phyloP scores from a whole-genome alignment of 1,140 invertebrate genomes.

The Leptinotarsa texana region DNA sequence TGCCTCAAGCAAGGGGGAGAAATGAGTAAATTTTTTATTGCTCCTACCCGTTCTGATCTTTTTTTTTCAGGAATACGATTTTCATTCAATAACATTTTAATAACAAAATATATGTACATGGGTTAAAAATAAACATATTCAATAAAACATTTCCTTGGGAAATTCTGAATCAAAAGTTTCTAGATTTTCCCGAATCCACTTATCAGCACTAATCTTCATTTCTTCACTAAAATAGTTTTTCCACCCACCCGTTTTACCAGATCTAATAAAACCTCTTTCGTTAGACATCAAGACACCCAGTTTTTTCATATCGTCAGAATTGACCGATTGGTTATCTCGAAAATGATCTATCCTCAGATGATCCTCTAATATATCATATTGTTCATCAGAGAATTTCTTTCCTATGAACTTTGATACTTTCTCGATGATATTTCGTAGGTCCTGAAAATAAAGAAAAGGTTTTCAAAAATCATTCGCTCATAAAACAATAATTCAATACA shows the following conservation, averaged over 20 bases:
- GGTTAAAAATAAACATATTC: too few species aligned
- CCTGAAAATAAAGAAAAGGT: slow-evolving; percentile 47
- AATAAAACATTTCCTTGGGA: slow-evolving; percentile 24
- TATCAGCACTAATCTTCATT: slow-evolving; percentile 35
- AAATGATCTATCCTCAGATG: slow-evolving; percentile 76
- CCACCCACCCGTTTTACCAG: slow-evolving; percentile 43
- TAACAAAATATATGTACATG: too few species aligned
- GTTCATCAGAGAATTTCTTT: slow-evolving; percentile 59
- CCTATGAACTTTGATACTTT: slow-evolving; percentile 65
- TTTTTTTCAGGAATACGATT: too few species aligned
- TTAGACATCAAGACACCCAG: slow-evolving; percentile 30
- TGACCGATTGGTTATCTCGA: slow-evolving; percentile 63
- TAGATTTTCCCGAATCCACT: slow-evolving; percentile 44
- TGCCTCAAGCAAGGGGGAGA: not conserved
- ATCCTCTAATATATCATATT: slow-evolving; percentile 61
- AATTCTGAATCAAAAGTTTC: slow-evolving; percentile 37
- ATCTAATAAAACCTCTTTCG: slow-evolving; percentile 39
- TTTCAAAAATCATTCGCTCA: too few species aligned
- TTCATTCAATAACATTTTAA: too few species aligned
- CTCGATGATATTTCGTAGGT: slow-evolving; percentile 60
- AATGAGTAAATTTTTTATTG: not conserved
- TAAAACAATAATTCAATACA: too few species aligned
- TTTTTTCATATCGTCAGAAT: slow-evolving; percentile 30
- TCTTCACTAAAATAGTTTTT: slow-evolving; percentile 39
- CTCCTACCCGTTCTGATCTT: not conserved